Percentiles rank a stretch among this genome's conserved stretches.
Evolutionary conservation across 2,113 vertebrate genomes (phyloP).

Genomic region (Scomber scombrus): DNA sequence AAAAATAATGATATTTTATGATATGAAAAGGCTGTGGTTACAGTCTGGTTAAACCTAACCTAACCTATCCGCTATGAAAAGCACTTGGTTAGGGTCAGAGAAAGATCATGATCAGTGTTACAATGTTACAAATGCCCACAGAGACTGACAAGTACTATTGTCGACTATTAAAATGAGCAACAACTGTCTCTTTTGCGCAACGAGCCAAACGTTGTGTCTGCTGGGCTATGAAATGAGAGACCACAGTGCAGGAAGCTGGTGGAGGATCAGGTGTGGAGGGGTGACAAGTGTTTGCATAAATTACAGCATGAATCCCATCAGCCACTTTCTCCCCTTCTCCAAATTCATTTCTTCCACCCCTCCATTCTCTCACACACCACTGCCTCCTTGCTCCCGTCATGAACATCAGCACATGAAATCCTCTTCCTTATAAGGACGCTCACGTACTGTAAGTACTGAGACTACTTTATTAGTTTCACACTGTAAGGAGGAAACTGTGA

Average conservation of each 20-base stretch:
- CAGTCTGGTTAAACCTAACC: too few species aligned
- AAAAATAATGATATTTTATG: too few species aligned
- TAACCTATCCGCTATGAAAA: too few species aligned
- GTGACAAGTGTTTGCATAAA: constrained; percentile 55
- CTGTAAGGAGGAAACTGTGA: constrained; percentile 47
- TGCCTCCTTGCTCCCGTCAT: constrained; percentile 27
- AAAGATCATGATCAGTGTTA: too few species aligned
- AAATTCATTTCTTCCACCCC: constrained; percentile 43
- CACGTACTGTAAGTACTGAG: background rate
- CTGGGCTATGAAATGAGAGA: constrained; percentile 60
- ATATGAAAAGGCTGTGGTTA: too few species aligned
- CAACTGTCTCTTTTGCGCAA: constrained; percentile 4
- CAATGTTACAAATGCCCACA: constrained; percentile 3
- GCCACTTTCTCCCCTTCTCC: constrained; percentile 7
- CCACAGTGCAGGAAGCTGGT: constrained; percentile 9
- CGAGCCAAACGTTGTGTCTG: constrained; percentile 16
- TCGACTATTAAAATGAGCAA: background rate
- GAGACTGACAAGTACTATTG: constrained; percentile 24
- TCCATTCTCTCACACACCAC: constrained; percentile 12
- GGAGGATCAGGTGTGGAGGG: constrained; percentile 48
- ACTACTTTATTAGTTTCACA: constrained; percentile 40
- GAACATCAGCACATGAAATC: constrained; percentile 40
- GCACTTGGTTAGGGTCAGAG: too few species aligned
- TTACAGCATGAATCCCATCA: constrained; percentile 42
- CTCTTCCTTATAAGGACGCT: constrained; percentile 13